These are phyloP conservation scores for Morpho achilles DNA, from an alignment of 2,888 invertebrate genomes.

Conservation along the genomic window DNA sequence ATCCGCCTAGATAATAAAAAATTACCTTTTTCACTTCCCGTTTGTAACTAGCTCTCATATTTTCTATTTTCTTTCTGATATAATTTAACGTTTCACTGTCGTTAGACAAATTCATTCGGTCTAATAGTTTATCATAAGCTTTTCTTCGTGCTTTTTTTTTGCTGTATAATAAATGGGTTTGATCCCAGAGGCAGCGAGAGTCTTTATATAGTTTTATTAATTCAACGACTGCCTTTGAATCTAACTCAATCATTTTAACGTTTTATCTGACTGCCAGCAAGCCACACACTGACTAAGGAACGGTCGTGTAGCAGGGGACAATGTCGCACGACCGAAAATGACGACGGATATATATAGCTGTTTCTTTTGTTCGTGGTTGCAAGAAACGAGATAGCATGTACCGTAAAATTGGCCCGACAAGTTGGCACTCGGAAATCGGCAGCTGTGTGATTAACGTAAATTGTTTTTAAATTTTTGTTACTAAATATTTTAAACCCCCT, in stretches of 20 bases:
- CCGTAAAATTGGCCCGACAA: conserved; percentile 8
- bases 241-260: conserved; percentile 14
- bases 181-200: conserved; percentile 33
- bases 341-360: no score
- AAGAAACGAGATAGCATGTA: background rate
- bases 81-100: conserved; percentile 22
- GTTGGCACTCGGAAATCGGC: conserved; percentile 1
- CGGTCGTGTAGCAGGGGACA: background rate
- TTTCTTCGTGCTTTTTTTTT: conserved; percentile 25
- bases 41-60: conserved; percentile 30
- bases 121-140: conserved; percentile 29
- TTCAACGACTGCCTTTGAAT: conserved; percentile 24
- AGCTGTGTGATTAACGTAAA: conserved; percentile 6
- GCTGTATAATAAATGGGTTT: conserved; percentile 24
- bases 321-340: no score
- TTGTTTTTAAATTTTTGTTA: no score
- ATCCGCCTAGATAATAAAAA: background rate
- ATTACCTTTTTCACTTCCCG: conserved; percentile 31
- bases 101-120: conserved; percentile 28
- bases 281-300: conserved; percentile 8
- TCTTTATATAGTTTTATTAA: conserved; percentile 29
- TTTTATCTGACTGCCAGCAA: background rate
- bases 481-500: no score
- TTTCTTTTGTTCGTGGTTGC: background rate
- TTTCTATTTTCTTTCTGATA: conserved; percentile 32